Conservation (phyloP, 1,140 invertebrate species). For the Protaetia brevitarsis region DNA sequence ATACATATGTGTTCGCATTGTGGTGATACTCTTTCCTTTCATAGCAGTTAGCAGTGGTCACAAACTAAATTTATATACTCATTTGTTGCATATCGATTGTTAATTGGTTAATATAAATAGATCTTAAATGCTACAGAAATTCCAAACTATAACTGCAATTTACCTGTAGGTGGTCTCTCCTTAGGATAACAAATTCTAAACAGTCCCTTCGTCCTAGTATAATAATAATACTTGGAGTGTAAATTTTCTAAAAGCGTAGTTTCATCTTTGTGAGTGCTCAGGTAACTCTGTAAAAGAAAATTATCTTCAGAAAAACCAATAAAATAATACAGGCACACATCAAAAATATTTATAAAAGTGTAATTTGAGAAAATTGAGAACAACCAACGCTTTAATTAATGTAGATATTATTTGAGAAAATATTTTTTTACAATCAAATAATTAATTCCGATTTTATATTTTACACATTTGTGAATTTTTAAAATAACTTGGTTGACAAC, state of each 20-base stretch:
- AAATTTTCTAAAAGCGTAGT: slow-evolving; percentile 63
- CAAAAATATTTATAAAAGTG: too few relatives aligned
- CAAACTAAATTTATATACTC: too few relatives aligned
- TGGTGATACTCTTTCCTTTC: not conserved
- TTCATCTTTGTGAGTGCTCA: not conserved
- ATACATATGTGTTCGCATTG: too few relatives aligned
- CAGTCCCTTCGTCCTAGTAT: slow-evolving; percentile 81
- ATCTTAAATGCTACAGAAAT: too few relatives aligned
- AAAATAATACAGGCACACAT: too few relatives aligned
- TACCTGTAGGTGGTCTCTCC: slow-evolving; percentile 80
- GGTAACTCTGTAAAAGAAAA: not conserved
- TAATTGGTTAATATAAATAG: too few relatives aligned
- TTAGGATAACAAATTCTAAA: slow-evolving; percentile 90
- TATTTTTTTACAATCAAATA: not conserved
- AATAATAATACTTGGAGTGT: slow-evolving; percentile 81
- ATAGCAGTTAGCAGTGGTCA: not conserved
- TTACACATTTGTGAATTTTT: too few relatives aligned
- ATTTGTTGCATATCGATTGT: too few relatives aligned
- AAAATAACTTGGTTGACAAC: too few relatives aligned
- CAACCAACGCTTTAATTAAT: too few relatives aligned
- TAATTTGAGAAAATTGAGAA: not conserved
- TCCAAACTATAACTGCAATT: slow-evolving; percentile 44
- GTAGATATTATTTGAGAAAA: too few relatives aligned
- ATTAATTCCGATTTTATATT: too few relatives aligned
- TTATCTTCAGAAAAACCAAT: not conserved